Evolutionary conservation across 1,140 invertebrate genomes (phyloP).

Genomic region (Andrena cerasifolii): DNA sequence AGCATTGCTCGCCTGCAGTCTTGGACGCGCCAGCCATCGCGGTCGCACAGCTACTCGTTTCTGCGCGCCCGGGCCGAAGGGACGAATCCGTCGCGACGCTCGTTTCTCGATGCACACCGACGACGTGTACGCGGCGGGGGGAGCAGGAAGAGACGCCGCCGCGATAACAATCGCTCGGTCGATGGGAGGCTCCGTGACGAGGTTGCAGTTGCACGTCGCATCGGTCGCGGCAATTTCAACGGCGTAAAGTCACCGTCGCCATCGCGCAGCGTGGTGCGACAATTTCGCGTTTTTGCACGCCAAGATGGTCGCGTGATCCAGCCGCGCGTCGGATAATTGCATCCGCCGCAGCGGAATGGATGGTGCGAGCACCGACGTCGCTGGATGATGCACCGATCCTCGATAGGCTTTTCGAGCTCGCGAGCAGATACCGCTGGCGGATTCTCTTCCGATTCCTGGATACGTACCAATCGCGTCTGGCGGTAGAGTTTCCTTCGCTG

Average conservation of each 20-base stretch:
- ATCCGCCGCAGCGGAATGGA: constrained; percentile 15
- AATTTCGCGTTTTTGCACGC: constrained; percentile 53
- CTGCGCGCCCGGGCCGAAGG: too few relatives aligned
- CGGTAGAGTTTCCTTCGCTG: too few relatives aligned
- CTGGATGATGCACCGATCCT: not conserved
- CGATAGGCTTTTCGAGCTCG: not conserved
- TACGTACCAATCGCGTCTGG: too few relatives aligned
- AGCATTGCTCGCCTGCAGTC: not conserved
- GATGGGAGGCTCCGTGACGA: not conserved
- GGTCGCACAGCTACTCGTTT: too few relatives aligned
- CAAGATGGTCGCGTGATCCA: constrained; percentile 55
- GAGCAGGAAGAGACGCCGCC: not conserved
- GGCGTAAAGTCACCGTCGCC: constrained; percentile 34
- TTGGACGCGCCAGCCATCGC: too few relatives aligned
- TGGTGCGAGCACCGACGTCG: not conserved
- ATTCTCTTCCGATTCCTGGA: too few relatives aligned
- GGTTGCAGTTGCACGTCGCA: not conserved
- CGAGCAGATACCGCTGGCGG: too few relatives aligned
- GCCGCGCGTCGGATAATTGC: constrained; percentile 33
- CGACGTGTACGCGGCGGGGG: too few relatives aligned
- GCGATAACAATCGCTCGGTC: constrained; percentile 6
- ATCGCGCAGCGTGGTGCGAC: constrained; percentile 45
- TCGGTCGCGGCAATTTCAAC: not conserved
- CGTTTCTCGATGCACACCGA: too few relatives aligned
- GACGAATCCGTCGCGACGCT: too few relatives aligned